Evolutionary conservation across 2,113 vertebrate genomes (phyloP).

Genomic region (Gallinago media): DNA sequence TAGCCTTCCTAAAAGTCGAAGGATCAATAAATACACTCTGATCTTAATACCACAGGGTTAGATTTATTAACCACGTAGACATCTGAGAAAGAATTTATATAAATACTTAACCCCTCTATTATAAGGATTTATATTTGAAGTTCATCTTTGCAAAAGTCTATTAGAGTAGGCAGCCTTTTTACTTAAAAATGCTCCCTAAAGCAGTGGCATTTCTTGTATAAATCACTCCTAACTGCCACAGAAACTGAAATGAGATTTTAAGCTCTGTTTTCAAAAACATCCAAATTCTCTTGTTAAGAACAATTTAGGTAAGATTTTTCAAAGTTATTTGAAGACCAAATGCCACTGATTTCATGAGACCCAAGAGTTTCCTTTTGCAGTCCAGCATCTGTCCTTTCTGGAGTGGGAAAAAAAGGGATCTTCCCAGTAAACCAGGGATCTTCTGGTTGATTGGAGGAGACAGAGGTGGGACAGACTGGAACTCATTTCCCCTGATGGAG

Average conservation of each 20-base stretch:
- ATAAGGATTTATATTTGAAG: constrained; percentile 33
- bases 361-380: background rate
- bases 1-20: background rate
- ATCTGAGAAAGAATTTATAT: constrained; percentile 9
- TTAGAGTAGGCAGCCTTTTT: background rate
- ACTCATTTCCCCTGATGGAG: background rate
- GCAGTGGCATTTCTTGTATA: background rate
- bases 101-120: constrained; percentile 15
- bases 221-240: background rate
- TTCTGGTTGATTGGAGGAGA: background rate
- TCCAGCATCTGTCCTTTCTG: background rate
- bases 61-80: constrained; percentile 36
- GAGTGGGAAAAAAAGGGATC: rapidly evolving
- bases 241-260: background rate
- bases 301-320: background rate
- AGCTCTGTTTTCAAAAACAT: background rate
- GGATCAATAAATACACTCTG: background rate
- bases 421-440: background rate
- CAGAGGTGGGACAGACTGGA: background rate
- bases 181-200: background rate
- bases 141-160: constrained; percentile 15
- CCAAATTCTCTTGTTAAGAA: background rate
- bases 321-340: background rate
- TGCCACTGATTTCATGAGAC: background rate
- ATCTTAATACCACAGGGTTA: background rate